phyloP scores from a whole-genome alignment of 2,888 invertebrate genomes.

The Amphipyra berbera region DNA sequence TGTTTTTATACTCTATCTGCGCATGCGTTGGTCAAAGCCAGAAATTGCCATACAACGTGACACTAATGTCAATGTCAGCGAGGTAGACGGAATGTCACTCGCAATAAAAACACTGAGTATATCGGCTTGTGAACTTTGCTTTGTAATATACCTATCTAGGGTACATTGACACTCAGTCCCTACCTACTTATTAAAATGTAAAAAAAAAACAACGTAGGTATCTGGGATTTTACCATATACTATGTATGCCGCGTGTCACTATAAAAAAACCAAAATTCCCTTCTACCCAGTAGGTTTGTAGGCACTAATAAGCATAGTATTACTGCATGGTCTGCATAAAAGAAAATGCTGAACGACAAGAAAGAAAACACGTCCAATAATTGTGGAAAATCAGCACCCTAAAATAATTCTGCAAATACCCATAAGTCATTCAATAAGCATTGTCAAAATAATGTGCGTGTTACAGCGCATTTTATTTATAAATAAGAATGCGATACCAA shows the following conservation, averaged over 20 bases:
- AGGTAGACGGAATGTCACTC: conserved; percentile 18
- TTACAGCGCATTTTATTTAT: conserved; percentile 16
- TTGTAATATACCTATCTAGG: conserved; percentile 5
- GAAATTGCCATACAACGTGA: conserved; percentile 30
- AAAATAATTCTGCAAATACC: background rate
- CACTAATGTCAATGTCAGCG: conserved; percentile 41
- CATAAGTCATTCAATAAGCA: background rate
- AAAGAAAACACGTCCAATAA: no score
- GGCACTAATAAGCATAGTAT: no score
- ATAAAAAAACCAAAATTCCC: no score
- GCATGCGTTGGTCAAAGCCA: background rate
- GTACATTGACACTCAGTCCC: conserved; percentile 12
- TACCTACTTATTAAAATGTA: no score
- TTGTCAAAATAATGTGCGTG: conserved; percentile 5
- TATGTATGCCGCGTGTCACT: no score
- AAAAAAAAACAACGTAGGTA: no score
- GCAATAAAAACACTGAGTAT: conserved; percentile 7
- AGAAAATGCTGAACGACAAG: no score
- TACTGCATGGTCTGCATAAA: no score
- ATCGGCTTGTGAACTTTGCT: background rate
- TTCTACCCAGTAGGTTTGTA: no score
- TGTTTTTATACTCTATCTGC: background rate
- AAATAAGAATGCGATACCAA: conserved; percentile 16
- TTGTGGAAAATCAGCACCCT: background rate
- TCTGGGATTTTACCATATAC: no score